Evolutionary conservation across 2,888 invertebrate species (phyloP).

Genomic region (Steromphala cineraria): DNA sequence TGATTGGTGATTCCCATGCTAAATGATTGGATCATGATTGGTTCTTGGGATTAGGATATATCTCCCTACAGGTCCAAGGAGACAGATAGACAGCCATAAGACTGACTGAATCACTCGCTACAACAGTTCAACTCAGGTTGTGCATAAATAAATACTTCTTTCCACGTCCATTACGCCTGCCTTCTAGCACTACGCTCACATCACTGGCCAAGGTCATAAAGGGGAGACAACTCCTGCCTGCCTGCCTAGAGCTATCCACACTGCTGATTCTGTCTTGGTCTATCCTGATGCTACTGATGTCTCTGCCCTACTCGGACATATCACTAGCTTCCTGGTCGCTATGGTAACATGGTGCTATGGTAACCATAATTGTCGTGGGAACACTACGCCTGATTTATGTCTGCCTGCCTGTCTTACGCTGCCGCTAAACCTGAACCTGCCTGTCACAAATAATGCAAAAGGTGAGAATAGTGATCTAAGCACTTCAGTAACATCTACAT

Average conservation of each 20-base stretch:
- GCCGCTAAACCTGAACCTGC: constrained; percentile 7
- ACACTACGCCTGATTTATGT: constrained; percentile 16
- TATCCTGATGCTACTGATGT: neutral
- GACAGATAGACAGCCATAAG: neutral
- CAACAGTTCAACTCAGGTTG: constrained; percentile 5
- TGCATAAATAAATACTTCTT: constrained; percentile 10
- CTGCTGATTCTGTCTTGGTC: neutral
- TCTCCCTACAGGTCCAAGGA: constrained; percentile 9
- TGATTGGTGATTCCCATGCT: constrained; percentile 1
- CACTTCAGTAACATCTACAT: neutral
- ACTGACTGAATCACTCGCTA: neutral
- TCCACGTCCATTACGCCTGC: neutral
- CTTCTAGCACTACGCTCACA: constrained; percentile 9
- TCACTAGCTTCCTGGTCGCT: neutral
- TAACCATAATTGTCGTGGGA: constrained; percentile 13
- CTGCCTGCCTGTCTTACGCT: constrained; percentile 17
- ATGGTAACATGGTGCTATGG: constrained; percentile 18
- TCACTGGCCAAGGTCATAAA: neutral
- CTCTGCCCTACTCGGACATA: neutral
- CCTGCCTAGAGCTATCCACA: neutral
- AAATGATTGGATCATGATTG: constrained; percentile 5
- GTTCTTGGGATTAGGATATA: neutral
- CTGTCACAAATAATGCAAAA: constrained; percentile 17
- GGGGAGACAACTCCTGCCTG: neutral
- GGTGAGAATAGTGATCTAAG: neutral